Evolutionary conservation across 2,888 invertebrate genomes (phyloP).

Genomic region (Parnassius glacialis): DNA sequence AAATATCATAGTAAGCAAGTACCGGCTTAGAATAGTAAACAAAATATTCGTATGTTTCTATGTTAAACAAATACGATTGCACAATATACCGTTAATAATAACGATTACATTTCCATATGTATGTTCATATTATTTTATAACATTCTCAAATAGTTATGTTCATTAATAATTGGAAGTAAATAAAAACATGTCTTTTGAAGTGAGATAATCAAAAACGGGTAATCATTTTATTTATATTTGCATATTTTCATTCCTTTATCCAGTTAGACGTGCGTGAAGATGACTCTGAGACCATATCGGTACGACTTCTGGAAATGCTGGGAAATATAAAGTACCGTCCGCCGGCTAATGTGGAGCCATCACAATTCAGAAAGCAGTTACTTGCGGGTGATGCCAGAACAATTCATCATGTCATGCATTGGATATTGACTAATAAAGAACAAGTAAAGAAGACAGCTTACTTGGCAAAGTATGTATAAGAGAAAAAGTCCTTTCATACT

Average conservation of each 20-base stretch:
- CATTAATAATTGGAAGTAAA: too few species aligned
- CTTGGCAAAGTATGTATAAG: constrained; percentile 82
- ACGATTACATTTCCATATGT: too few species aligned
- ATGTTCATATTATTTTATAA: too few species aligned
- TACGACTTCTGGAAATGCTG: constrained; percentile 85
- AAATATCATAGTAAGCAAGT: too few species aligned
- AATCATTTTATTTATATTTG: neutral
- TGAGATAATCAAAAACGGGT: too few species aligned
- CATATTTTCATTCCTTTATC: neutral
- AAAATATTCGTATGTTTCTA: too few species aligned
- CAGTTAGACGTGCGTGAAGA: constrained; percentile 87
- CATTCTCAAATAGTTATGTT: too few species aligned
- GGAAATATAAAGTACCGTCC: constrained; percentile 91
- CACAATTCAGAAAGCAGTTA: constrained; percentile 65
- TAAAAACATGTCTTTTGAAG: too few species aligned
- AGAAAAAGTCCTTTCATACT: neutral
- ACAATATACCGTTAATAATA: too few species aligned
- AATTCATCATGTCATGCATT: constrained; percentile 89
- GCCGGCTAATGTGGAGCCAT: constrained; percentile 68
- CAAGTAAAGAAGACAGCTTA: constrained; percentile 91
- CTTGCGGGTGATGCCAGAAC: constrained; percentile 86
- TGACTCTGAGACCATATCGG: constrained; percentile 87
- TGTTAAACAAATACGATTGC: too few species aligned
- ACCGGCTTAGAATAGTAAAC: too few species aligned
- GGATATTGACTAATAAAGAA: constrained; percentile 87